Percentiles rank a stretch among this genome's conserved stretches.
phyloP scores from a whole-genome alignment of 2,113 vertebrate species.

The Hemicordylus capensis region DNA sequence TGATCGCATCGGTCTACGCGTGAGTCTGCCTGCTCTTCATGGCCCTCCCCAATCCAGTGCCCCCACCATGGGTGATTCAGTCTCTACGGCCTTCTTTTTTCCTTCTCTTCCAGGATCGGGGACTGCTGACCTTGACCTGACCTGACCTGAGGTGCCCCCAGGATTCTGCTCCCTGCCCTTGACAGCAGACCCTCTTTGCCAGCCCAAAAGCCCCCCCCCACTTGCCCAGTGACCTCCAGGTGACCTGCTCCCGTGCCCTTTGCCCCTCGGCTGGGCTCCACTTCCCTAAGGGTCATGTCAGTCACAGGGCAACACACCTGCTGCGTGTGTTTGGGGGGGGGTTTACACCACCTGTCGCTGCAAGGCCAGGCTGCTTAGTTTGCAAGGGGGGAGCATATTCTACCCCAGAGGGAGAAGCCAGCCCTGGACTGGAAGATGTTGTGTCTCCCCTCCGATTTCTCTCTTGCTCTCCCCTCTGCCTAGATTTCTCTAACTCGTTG shows the following conservation, averaged over 20 bases:
- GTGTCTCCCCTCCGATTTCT: neutral
- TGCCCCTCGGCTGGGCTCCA: neutral
- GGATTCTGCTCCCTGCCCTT: neutral
- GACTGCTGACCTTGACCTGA: neutral
- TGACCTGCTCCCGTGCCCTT: neutral
- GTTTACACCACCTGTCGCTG: neutral
- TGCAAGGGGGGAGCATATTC: no score
- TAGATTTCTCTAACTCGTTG: neutral
- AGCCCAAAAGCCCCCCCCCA: no score
- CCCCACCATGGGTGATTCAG: neutral
- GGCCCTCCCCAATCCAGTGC: neutral
- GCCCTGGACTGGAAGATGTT: neutral
- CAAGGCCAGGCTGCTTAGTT: neutral
- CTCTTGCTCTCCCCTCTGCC: neutral
- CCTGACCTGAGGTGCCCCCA: neutral
- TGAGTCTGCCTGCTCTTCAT: neutral
- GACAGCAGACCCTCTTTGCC: neutral
- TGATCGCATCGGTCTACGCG: neutral
- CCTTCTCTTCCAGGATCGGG: neutral
- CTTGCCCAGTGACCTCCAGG: neutral
- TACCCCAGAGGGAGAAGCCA: neutral
- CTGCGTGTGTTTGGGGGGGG: neutral
- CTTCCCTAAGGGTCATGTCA: neutral
- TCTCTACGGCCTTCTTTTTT: neutral
- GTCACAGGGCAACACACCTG: neutral